phyloP scores from a whole-genome alignment of 2,888 invertebrate species.

The Calephelis perditalis region DNA sequence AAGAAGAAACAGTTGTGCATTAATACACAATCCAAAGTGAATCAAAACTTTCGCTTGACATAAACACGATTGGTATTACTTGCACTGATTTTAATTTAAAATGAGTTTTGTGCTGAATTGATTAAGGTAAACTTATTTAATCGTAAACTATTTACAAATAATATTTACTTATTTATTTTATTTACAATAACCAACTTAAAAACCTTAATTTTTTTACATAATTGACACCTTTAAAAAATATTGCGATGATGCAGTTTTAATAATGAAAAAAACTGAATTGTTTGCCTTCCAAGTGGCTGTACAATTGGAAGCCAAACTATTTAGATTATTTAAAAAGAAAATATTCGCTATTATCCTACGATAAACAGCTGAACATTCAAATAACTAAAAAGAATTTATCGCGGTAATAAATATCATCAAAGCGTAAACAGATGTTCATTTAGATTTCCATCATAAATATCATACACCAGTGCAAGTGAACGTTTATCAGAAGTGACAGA shows the following conservation, averaged over 20 bases:
- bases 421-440: conserved; percentile 14
- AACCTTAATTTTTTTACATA: no score
- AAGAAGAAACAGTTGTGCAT: conserved; percentile 39
- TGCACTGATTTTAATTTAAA: conserved; percentile 17
- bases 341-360: no score
- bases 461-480: conserved; percentile 34
- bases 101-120: not conserved
- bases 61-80: conserved; percentile 8
- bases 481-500: conserved; percentile 40
- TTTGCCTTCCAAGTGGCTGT: no score
- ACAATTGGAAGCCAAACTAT: no score
- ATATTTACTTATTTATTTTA: conserved; percentile 24
- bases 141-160: conserved; percentile 23
- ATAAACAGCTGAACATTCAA: conserved; percentile 1
- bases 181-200: conserved; percentile 26
- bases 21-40: conserved; percentile 53
- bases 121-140: conserved; percentile 21
- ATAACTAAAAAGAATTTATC: not conserved
- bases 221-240: no score
- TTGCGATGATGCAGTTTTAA: no score
- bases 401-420: conserved; percentile 10
- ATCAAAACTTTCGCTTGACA: conserved; percentile 12
- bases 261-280: no score
- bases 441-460: conserved; percentile 24
- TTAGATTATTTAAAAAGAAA: no score